Percentiles rank a stretch among this genome's conserved stretches.
These are phyloP conservation scores for Charanyca ferruginea DNA, from an alignment of 2,888 invertebrate genomes.

Conservation along the genomic window DNA sequence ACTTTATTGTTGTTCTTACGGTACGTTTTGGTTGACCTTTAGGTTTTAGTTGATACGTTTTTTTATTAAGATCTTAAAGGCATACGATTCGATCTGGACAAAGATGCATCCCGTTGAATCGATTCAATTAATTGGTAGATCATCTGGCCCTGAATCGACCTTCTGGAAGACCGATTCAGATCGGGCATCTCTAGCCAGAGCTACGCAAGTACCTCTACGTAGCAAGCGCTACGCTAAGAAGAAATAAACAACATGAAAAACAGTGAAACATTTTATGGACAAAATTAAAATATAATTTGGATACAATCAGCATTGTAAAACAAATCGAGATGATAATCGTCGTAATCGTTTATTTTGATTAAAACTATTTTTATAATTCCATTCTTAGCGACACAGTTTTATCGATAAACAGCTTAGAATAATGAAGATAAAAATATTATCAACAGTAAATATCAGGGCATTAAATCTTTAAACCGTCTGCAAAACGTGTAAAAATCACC, in stretches of 20 bases:
- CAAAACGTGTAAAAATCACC: slow-evolving; percentile 35
- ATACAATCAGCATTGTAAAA: slow-evolving; percentile 1
- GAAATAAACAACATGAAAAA: neutral
- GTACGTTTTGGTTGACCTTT: too few species aligned
- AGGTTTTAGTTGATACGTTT: too few species aligned
- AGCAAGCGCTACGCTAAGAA: slow-evolving; percentile 2
- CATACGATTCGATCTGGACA: too few species aligned
- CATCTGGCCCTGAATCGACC: too few species aligned
- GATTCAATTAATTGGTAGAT: too few species aligned
- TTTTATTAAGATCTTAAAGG: too few species aligned
- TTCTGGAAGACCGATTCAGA: too few species aligned
- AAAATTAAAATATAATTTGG: neutral
- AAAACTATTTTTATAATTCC: slow-evolving; percentile 21
- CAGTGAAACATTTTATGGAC: neutral
- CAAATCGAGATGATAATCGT: slow-evolving; percentile 15
- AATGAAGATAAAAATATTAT: slow-evolving; percentile 36
- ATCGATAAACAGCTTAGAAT: slow-evolving; percentile 50
- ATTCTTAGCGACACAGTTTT: slow-evolving; percentile 41
- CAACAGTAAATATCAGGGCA: slow-evolving; percentile 23
- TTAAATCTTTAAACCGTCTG: slow-evolving; percentile 38
- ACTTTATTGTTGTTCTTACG: too few species aligned
- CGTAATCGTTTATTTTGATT: slow-evolving; percentile 1
- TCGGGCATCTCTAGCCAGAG: slow-evolving; percentile 1
- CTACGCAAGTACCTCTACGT: slow-evolving; percentile 5
- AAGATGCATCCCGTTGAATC: too few species aligned